Evolutionary conservation across 2,888 invertebrate genomes (phyloP).

Genomic region (Synanthedon formicaeformis): DNA sequence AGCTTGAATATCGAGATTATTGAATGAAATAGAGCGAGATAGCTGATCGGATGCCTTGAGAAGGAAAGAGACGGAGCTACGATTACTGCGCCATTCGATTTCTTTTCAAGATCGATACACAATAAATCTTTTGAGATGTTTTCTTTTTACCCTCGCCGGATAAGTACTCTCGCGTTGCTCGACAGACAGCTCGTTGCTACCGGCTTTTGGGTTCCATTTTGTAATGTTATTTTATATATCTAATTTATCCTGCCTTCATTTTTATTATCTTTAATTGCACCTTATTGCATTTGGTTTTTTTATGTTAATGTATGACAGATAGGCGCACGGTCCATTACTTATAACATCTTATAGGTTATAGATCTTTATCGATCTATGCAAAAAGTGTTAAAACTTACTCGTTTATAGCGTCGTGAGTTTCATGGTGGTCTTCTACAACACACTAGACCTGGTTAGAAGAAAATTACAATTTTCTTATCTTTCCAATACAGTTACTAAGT

Average conservation of each 20-base stretch:
- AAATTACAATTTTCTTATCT: no score
- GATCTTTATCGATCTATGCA: no score
- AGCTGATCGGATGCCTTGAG: constrained; percentile 4
- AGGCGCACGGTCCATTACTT: no score
- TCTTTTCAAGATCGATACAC: constrained; percentile 53
- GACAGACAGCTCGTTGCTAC: constrained; percentile 47
- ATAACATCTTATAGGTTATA: no score
- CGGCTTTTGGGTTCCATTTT: constrained; percentile 34
- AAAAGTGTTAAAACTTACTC: no score
- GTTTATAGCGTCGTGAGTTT: no score
- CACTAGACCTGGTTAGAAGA: no score
- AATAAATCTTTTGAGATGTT: constrained; percentile 47
- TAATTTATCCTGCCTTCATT: constrained; percentile 36
- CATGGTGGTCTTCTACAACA: no score
- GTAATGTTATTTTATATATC: constrained; percentile 22
- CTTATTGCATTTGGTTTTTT: constrained; percentile 3
- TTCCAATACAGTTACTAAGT: no score
- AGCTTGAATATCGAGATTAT: constrained; percentile 30
- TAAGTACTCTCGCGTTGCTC: constrained; percentile 31
- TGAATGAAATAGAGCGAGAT: constrained; percentile 26
- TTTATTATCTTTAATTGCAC: constrained; percentile 31
- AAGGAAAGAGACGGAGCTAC: constrained; percentile 17
- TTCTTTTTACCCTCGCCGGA: constrained; percentile 31
- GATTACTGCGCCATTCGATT: constrained; percentile 42
- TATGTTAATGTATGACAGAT: no score